Base-by-base conservation (phyloP, 2,888 invertebrate genomes). In the Drosophila mulleri region DNA sequence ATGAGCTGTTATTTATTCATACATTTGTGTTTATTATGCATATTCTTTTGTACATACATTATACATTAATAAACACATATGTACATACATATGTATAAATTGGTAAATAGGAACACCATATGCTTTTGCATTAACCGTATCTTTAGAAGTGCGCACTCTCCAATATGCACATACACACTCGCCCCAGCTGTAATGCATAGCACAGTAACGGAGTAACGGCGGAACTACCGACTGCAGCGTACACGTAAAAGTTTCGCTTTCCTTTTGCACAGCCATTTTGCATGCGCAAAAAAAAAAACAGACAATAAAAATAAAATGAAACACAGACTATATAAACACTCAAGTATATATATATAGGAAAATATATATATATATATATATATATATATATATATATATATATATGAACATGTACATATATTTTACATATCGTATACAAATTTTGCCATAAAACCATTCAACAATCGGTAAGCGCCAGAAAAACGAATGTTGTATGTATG, bases 221-320 rank as follows among this genome's bases (percentile, higher is more conserved):
- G 67, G 50, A 48, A 67, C 58, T 47, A 8, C 60, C 42, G 48
- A 58, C 60, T 65, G 70, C 70, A 79, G 58, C 67, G 58, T 20
- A 58, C 54, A 74, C 78, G 78, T 78, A 76, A 82, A 84, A 83
- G 68, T 90, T 88, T 88, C 88, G 88, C 88, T 88, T 88, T 88
- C 90, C 87, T 90, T 88, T 90, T 90, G 83, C 88, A 78, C 81
- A 88, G 58, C 37, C 37, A 87, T 89, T 90, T 90, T 88, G 82
- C 83, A 83, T 90, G 90, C 88, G 90, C 88, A 90, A 72, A 79
- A 75, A 85, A 88, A 65, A 72, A 79, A 71, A 57, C 85, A 67
- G 70, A 67, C 50, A 59, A 76, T 58, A 65, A 16, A 69, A 42
- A 57, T 60, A 57, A 56, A 72, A 61, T 35, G 67, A 62, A 18